Evolutionary conservation across 2,888 invertebrate genomes (phyloP).

Genomic region (Torymus tubicola): DNA sequence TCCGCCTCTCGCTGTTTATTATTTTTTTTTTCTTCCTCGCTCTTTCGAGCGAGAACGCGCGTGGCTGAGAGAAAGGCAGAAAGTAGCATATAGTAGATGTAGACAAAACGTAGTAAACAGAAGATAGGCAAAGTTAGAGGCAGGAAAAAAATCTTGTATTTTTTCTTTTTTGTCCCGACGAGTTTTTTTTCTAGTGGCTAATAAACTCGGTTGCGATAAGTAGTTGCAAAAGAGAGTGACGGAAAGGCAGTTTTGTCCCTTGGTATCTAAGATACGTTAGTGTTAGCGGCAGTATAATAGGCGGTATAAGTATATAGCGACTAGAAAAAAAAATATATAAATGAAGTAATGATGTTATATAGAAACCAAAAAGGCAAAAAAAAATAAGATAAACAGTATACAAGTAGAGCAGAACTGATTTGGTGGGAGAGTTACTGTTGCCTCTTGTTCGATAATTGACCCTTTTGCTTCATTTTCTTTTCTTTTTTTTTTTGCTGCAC

Average conservation of each 20-base stretch:
- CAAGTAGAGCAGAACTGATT: slow-evolving; percentile 35
- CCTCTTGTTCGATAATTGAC: slow-evolving; percentile 38
- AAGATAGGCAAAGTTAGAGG: slow-evolving; percentile 39
- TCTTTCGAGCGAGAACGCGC: slow-evolving; percentile 22
- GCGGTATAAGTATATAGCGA: neutral
- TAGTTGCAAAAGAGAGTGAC: slow-evolving; percentile 20
- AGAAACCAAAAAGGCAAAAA: slow-evolving; percentile 17
- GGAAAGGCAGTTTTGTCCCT: slow-evolving; percentile 14
- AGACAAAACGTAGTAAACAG: slow-evolving; percentile 35
- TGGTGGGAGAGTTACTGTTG: slow-evolving; percentile 43
- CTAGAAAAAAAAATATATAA: neutral
- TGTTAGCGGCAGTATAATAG: slow-evolving; percentile 19
- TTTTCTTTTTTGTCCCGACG: neutral
- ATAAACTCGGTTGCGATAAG: slow-evolving; percentile 10
- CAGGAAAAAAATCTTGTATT: slow-evolving; percentile 25
- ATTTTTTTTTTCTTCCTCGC: slow-evolving; percentile 18
- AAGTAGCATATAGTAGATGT: slow-evolving; percentile 5
- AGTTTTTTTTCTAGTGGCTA: slow-evolving; percentile 19
- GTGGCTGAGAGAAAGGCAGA: slow-evolving; percentile 24
- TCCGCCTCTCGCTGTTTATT: slow-evolving; percentile 30
- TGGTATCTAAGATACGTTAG: neutral
- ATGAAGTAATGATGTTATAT: neutral
- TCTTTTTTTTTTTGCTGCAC: slow-evolving; percentile 29
- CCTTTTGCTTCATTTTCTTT: too few species aligned
- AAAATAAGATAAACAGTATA: slow-evolving; percentile 12